These are phyloP conservation scores for Alligator sinensis DNA, from an alignment of 2,113 vertebrate genomes.

Conservation along the genomic window DNA sequence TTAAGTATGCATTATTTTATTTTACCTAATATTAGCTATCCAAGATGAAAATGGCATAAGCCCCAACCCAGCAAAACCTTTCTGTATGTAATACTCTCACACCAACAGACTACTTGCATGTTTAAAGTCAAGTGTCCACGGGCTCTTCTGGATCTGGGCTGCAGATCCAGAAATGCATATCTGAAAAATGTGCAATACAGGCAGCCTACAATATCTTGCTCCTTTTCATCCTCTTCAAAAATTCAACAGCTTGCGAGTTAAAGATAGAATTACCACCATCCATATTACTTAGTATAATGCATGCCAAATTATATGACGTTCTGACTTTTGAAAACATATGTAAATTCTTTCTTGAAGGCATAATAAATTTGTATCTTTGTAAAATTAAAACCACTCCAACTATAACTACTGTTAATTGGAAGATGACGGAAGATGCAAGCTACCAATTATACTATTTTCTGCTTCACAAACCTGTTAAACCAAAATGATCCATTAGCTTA, in stretches of 20 bases:
- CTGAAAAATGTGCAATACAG: not conserved
- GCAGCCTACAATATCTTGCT: not conserved
- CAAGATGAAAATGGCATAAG: accelerated
- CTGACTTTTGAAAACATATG: not conserved
- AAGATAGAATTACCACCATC: not conserved
- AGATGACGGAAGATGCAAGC: not conserved
- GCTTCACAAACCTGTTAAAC: slow-evolving; percentile 13
- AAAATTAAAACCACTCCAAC: slow-evolving; percentile 14
- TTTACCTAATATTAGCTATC: slow-evolving; percentile 9
- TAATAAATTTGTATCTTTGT: accelerated
- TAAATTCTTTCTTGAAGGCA: not conserved
- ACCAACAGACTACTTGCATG: not conserved
- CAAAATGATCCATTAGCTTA: slow-evolving; percentile 35
- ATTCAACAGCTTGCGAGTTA: not conserved
- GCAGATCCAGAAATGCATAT: not conserved
- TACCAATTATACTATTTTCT: not conserved
- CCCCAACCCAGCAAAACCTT: accelerated
- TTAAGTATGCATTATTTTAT: not conserved
- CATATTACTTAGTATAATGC: not conserved
- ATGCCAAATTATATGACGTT: accelerated
- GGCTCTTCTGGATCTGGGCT: not conserved
- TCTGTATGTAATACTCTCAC: not conserved
- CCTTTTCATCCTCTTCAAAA: not conserved
- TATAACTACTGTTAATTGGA: not conserved
- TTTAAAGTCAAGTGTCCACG: not conserved